These are phyloP conservation scores for Helicolenus hilgendorfi DNA, from an alignment of 2,797 vertebrate genomes.

Conservation along the genomic window DNA sequence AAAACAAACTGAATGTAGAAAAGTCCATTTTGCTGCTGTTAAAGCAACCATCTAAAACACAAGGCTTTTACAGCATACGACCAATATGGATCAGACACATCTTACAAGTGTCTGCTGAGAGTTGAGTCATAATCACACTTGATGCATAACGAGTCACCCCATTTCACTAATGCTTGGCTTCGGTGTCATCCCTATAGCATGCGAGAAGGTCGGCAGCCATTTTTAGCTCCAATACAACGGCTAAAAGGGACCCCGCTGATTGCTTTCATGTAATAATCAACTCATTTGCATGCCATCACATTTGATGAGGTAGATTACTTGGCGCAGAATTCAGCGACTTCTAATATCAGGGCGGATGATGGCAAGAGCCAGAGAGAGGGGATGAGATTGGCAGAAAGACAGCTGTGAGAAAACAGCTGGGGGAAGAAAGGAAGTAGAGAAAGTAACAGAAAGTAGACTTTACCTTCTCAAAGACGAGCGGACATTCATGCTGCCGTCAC, in stretches of 20 bases:
- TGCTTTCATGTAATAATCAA: slow-evolving; percentile 60
- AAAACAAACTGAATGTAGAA: background rate
- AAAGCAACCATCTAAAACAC: background rate
- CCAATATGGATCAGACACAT: slow-evolving; percentile 29
- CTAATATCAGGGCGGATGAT: slow-evolving; percentile 29
- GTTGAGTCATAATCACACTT: slow-evolving; percentile 47
- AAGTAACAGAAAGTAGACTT: slow-evolving; percentile 16
- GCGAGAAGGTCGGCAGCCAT: slow-evolving; percentile 30
- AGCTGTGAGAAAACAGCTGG: slow-evolving; percentile 14
- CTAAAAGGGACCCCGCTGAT: slow-evolving; percentile 53
- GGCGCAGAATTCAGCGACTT: slow-evolving; percentile 34
- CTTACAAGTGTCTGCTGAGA: background rate
- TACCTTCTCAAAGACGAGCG: slow-evolving; percentile 45
- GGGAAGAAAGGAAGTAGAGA: slow-evolving; percentile 5
- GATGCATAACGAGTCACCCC: slow-evolving; percentile 36
- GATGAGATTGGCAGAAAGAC: slow-evolving; percentile 32
- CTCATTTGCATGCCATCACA: slow-evolving; percentile 61
- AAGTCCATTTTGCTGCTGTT: background rate
- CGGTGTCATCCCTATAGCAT: slow-evolving; percentile 29
- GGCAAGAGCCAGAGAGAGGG: slow-evolving; percentile 5
- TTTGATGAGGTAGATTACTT: slow-evolving; percentile 65
- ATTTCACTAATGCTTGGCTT: slow-evolving; percentile 50
- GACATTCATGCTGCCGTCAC: background rate
- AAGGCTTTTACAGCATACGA: background rate
- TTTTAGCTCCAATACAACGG: slow-evolving; percentile 22